A percentile compares a stretch with the other conserved stretches of the same genome.
These are phyloP conservation scores for Calidris pygmaea DNA, from an alignment of 2,113 vertebrate genomes.

Conservation along the genomic window DNA sequence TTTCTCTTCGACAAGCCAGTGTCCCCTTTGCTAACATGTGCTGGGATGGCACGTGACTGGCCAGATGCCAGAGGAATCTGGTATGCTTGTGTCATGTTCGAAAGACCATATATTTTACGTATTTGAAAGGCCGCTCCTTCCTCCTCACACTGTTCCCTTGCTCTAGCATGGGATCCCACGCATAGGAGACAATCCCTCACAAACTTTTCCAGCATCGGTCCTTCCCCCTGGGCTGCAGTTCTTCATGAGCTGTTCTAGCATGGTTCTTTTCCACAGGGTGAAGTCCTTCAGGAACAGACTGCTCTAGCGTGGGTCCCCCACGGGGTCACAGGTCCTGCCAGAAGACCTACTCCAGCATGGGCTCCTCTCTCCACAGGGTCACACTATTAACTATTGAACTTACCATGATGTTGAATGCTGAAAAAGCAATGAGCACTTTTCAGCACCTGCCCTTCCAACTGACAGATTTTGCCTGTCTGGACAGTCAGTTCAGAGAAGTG, in stretches of 20 bases:
- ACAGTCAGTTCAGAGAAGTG: not conserved
- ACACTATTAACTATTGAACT: not conserved
- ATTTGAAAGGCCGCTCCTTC: not conserved
- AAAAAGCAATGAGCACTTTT: not conserved
- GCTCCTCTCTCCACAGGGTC: not conserved
- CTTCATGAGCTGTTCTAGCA: too few species aligned
- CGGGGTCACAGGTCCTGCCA: not conserved
- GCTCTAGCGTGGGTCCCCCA: too few species aligned
- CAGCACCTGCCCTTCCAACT: not conserved
- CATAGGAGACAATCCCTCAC: not conserved
- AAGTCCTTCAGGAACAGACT: too few species aligned
- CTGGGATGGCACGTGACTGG: too few species aligned
- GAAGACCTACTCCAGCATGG: not conserved
- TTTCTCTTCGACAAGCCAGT: too few species aligned
- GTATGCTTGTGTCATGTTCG: too few species aligned
- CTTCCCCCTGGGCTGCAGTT: not conserved
- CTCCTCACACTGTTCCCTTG: not conserved
- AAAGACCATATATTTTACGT: too few species aligned
- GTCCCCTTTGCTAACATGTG: too few species aligned
- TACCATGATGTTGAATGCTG: not conserved
- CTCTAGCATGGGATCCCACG: not conserved
- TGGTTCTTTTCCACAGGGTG: too few species aligned
- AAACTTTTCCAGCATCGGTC: not conserved
- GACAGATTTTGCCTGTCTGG: not conserved
- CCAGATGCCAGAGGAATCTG: too few species aligned